Conservation (phyloP, 2,797 vertebrate genomes). For the Anableps anableps region DNA sequence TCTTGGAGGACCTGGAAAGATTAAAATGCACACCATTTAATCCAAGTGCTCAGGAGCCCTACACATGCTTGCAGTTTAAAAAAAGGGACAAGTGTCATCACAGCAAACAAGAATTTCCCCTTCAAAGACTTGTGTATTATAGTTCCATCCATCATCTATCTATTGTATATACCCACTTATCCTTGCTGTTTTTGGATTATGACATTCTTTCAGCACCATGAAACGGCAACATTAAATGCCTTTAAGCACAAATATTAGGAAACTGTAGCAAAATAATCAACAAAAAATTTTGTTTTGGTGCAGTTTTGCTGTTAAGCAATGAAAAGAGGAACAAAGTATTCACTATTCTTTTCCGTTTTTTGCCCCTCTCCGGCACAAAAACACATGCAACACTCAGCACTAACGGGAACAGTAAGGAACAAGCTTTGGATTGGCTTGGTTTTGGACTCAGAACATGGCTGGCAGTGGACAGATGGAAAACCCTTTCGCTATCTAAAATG, state of each 20-base stretch:
- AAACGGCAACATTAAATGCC: neutral
- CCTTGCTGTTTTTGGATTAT: neutral
- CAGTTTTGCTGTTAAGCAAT: slow-evolving; percentile 25
- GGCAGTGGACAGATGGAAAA: slow-evolving; percentile 88
- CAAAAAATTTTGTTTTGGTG: neutral
- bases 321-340: slow-evolving; percentile 56
- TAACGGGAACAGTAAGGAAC: slow-evolving; percentile 31
- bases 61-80: neutral
- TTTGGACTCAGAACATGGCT: slow-evolving; percentile 85
- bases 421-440: slow-evolving; percentile 90
- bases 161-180: neutral
- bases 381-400: slow-evolving; percentile 42
- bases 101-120: neutral
- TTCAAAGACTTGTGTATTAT: neutral
- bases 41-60: neutral
- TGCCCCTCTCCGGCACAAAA: slow-evolving; percentile 24
- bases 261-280: neutral
- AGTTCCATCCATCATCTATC: neutral
- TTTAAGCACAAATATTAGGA: neutral
- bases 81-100: neutral
- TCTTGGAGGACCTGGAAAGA: neutral
- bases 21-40: neutral
- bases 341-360: slow-evolving; percentile 22
- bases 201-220: neutral
- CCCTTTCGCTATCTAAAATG: slow-evolving; percentile 92